Evolutionary conservation across 92 coral and sea anemone genomes (phyloP), one percentile per base, ranked within the genome.

Genomic region (Palythoa caribaeorum): DNA sequence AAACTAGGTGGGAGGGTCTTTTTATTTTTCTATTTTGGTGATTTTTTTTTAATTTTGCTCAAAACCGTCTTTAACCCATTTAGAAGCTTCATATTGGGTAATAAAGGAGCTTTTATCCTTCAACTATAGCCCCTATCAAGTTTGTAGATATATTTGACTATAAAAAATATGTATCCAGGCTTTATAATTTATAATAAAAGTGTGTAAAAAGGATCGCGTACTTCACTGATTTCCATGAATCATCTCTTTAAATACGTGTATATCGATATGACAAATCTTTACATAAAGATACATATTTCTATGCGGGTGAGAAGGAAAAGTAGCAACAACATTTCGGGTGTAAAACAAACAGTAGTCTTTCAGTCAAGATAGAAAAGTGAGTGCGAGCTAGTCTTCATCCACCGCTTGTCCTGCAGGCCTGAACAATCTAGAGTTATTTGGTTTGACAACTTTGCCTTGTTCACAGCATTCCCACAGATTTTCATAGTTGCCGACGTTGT

Each of bases 401-500:
- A 3, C 78, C 14, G 57, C 78, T 40, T 74, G 66, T 59, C 17
- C 66, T 59, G 17, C 66, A 1, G 66, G 66, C 66, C 4, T 59
- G 57, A 74, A 44, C 3, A 28, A 21, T 40, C 57, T 74, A 3
- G 78, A 74, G 55, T 74, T 74, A 0, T 74, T 74, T 74, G 2
- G 78, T 28, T 74, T 73, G 57, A 54, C 53, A 73, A 73, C 78
- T 73, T 73, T 74, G 53, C 79, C 79, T 75, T 75, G 79, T 44
- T 8, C 13, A 36, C 60, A 75, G 59, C 79, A 75, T 75, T 48
- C 57, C 78, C n/a, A n/a, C n/a, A n/a, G n/a, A n/a, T n/a, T n/a
- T n/a, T n/a, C n/a, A n/a, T n/a, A n/a, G n/a, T n/a, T n/a, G n/a
- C n/a, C n/a, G n/a, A n/a, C n/a, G n/a, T n/a, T n/a, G n/a, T n/a